Conservation (phyloP, 2,113 vertebrate genomes). For the Micronisus gabar region DNA sequence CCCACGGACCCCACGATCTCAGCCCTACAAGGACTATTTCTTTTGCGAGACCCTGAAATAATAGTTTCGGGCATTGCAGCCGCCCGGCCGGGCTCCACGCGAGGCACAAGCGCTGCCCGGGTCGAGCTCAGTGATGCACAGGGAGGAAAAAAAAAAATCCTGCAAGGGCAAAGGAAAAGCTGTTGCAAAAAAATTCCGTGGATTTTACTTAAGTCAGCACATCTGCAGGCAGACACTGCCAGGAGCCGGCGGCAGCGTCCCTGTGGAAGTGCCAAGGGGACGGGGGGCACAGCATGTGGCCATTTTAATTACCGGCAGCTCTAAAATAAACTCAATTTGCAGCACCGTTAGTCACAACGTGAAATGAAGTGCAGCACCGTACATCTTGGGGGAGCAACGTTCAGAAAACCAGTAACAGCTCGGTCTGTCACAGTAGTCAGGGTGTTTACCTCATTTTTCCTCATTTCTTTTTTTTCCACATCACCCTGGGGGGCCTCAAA, state of each 20-base stretch:
- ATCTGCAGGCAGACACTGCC: neutral
- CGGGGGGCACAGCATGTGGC: neutral
- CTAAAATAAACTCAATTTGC: too few relatives aligned
- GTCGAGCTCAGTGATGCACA: neutral
- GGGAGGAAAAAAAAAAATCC: neutral
- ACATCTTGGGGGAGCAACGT: rapidly evolving
- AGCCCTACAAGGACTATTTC: too few relatives aligned
- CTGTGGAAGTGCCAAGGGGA: neutral
- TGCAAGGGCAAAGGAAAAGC: neutral
- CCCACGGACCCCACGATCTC: neutral
- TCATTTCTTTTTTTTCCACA: neutral
- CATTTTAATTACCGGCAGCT: rapidly evolving
- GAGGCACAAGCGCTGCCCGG: too few relatives aligned
- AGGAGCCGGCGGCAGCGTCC: neutral
- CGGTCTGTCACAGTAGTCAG: rapidly evolving
- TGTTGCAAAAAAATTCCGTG: neutral
- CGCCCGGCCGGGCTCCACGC: rapidly evolving
- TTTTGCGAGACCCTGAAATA: neutral
- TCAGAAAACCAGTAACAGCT: neutral
- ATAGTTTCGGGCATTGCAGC: rapidly evolving
- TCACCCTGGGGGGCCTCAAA: rapidly evolving
- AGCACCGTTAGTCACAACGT: rapidly evolving
- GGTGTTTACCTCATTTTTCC: neutral
- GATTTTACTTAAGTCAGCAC: neutral
- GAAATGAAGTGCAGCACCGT: rapidly evolving